A percentile compares a stretch with the other conserved stretches of the same genome.
phyloP scores from a whole-genome alignment of 1,140 invertebrate species.

The Zaprionus ghesquierei region DNA sequence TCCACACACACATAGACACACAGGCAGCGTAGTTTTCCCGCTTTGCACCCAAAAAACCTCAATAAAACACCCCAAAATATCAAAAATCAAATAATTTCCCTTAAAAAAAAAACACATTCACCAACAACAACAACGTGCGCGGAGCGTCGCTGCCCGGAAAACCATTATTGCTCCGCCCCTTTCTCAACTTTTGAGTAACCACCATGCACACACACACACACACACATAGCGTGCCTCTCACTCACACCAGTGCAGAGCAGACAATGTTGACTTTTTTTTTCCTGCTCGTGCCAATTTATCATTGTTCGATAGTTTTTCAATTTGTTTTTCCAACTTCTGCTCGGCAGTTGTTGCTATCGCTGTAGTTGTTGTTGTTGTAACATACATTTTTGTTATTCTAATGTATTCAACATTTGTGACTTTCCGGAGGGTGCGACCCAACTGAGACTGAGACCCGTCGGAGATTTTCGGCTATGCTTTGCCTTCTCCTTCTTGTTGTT shows the following conservation, averaged over 20 bases:
- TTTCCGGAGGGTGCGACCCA: constrained; percentile 17
- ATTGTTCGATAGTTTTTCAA: constrained; percentile 80
- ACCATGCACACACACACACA: constrained; percentile 55
- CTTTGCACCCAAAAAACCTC: constrained; percentile 67
- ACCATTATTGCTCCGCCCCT: constrained; percentile 81
- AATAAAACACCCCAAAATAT: constrained; percentile 82
- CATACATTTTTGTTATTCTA: constrained; percentile 68
- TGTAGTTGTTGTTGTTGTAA: constrained; percentile 39
- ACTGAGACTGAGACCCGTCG: not conserved
- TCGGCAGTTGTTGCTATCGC: constrained; percentile 17
- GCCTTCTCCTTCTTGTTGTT: not conserved
- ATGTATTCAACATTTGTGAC: constrained; percentile 60
- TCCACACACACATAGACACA: constrained; percentile 52
- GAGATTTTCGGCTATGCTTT: constrained; percentile 9
- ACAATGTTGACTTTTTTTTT: constrained; percentile 34
- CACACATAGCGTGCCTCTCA: not conserved
- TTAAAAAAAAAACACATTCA: constrained; percentile 67
- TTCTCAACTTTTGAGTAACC: constrained; percentile 69
- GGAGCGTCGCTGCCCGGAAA: constrained; percentile 69
- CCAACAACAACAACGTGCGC: constrained; percentile 41
- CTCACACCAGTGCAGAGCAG: constrained; percentile 4
- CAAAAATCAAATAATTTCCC: constrained; percentile 82
- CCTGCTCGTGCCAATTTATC: constrained; percentile 77
- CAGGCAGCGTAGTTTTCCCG: constrained; percentile 48
- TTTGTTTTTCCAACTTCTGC: constrained; percentile 66